A percentile compares a stretch with the other conserved stretches of the same genome.
Conservation (phyloP, 2,113 vertebrate genomes). For the Grammomys surdaster region DNA sequence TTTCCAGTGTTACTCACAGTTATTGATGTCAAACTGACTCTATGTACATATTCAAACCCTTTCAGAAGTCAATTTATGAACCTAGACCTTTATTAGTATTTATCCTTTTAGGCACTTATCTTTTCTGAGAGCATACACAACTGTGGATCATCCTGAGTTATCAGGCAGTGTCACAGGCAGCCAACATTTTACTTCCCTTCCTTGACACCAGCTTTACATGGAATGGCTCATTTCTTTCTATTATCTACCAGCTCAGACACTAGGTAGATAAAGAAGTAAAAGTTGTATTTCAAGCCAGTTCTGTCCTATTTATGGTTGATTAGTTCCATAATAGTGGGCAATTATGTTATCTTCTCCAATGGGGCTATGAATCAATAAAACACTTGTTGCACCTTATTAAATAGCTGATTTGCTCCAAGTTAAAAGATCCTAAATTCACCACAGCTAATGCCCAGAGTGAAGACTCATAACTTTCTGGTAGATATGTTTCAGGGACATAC, state of each 20-base stretch:
- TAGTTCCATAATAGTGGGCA: background rate
- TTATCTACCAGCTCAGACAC: background rate
- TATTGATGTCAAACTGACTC: background rate
- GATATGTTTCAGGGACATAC: background rate
- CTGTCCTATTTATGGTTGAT: background rate
- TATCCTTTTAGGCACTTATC: background rate
- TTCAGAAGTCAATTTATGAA: background rate
- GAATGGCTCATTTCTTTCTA: background rate
- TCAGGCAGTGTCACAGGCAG: background rate
- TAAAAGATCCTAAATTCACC: background rate
- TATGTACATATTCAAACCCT: background rate
- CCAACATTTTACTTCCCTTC: background rate
- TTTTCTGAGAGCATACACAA: background rate
- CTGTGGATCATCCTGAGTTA: background rate
- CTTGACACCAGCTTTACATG: background rate
- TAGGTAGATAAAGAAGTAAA: background rate
- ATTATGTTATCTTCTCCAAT: background rate
- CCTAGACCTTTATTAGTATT: background rate
- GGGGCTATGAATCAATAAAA: background rate
- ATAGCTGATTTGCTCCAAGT: background rate
- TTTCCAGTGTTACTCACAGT: background rate
- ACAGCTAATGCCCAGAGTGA: background rate
- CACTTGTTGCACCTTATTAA: background rate
- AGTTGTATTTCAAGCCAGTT: background rate
- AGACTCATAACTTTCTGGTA: background rate